Evolutionary conservation across 2,113 vertebrate genomes (phyloP).

Genomic region (Nibea coibor): DNA sequence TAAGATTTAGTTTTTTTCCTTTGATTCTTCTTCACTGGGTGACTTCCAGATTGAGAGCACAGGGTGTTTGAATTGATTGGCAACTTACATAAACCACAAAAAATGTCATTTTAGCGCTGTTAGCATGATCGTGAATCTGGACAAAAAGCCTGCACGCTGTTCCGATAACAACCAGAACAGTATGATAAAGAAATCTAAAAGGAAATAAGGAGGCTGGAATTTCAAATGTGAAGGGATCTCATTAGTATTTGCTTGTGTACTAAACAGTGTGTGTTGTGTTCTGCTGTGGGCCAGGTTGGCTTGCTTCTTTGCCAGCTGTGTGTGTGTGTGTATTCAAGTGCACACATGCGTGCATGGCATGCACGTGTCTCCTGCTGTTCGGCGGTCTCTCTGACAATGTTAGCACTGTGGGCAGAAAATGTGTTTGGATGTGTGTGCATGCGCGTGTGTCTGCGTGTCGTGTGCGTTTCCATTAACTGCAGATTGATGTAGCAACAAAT

Average conservation of each 20-base stretch:
- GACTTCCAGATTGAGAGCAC: slow-evolving; percentile 29
- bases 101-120: slow-evolving; percentile 1
- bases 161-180: neutral
- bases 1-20: slow-evolving; percentile 32
- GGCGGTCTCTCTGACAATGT: slow-evolving; percentile 55
- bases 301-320: slow-evolving; percentile 48
- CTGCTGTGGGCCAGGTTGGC: slow-evolving; percentile 30
- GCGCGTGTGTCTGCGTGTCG: slow-evolving; percentile 13
- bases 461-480: slow-evolving; percentile 69
- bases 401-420: slow-evolving; percentile 54
- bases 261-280: slow-evolving; percentile 35
- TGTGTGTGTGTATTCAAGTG: slow-evolving; percentile 13
- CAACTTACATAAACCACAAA: neutral
- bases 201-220: slow-evolving; percentile 2
- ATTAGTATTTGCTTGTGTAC: slow-evolving; percentile 36
- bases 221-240: slow-evolving; percentile 20
- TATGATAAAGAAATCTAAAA: slow-evolving; percentile 1
- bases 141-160: neutral
- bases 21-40: slow-evolving; percentile 6
- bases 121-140: neutral
- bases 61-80: slow-evolving; percentile 31
- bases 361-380: slow-evolving; percentile 53
- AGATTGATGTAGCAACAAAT: slow-evolving; percentile 76
- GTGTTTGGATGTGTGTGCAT: slow-evolving; percentile 35
- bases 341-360: neutral